Percentiles rank a stretch among this genome's conserved stretches.
Conservation (phyloP, 2,797 vertebrate species). For the Lacerta agilis region DNA sequence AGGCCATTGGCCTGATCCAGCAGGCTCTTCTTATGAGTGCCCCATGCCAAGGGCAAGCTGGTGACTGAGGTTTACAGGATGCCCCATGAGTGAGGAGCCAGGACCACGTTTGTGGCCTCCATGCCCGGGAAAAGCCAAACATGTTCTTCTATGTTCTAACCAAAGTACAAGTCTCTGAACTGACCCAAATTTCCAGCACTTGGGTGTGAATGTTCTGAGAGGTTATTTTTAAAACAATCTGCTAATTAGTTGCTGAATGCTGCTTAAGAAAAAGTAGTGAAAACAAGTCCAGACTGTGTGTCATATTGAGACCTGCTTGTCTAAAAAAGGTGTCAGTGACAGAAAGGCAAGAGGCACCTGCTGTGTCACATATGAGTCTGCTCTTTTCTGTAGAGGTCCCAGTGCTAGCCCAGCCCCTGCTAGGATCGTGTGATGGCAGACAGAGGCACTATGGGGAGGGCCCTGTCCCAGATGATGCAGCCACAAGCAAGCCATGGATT, state of each 20-base stretch:
- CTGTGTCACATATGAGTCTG: background rate
- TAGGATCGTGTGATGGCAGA: too few relatives aligned
- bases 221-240: constrained; percentile 25
- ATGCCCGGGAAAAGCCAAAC: too few relatives aligned
- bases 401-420: too few relatives aligned
- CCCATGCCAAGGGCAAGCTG: too few relatives aligned
- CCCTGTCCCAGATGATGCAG: background rate
- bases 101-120: background rate
- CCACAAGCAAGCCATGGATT: background rate
- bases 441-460: background rate
- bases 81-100: background rate
- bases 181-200: constrained; percentile 6
- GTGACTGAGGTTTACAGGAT: too few relatives aligned
- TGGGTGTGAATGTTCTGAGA: constrained; percentile 13
- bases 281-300: background rate
- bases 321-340: background rate
- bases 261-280: constrained; percentile 14
- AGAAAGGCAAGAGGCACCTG: background rate
- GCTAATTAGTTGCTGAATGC: constrained; percentile 24
- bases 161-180: background rate
- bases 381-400: too few relatives aligned
- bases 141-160: background rate
- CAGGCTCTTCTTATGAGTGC: background rate
- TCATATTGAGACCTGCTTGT: background rate
- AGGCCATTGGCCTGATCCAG: too few relatives aligned